A percentile compares a stretch with the other conserved stretches of the same genome.
Conservation (phyloP, 2,888 invertebrate species). For the Portevinia maculata region DNA sequence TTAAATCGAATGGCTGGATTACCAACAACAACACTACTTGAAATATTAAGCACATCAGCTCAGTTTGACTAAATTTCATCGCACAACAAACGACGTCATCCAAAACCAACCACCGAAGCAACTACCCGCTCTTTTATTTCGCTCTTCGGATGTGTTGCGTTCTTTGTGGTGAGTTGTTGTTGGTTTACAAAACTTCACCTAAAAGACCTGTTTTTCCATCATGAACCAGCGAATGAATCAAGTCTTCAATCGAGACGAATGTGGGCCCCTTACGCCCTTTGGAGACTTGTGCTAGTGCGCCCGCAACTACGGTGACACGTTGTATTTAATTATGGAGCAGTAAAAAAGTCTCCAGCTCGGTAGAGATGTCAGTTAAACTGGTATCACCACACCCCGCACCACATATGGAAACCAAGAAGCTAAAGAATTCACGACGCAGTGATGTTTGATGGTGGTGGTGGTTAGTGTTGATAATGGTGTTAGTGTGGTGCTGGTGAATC, state of each 20-base stretch:
- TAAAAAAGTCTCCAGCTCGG: conserved; percentile 24
- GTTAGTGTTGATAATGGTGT: conserved; percentile 20
- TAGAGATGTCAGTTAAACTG: conserved; percentile 36
- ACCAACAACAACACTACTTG: conserved; percentile 21
- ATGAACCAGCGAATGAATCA: conserved; percentile 42
- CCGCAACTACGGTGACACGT: conserved; percentile 40
- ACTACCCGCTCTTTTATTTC: conserved; percentile 24
- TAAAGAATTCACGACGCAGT: conserved; percentile 24
- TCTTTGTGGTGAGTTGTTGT: conserved; percentile 20
- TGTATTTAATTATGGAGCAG: conserved; percentile 4
- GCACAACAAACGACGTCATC: conserved; percentile 3
- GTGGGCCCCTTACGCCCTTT: conserved; percentile 47
- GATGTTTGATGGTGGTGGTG: conserved; percentile 13
- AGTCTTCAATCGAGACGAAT: conserved; percentile 33
- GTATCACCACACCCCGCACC: conserved; percentile 19
- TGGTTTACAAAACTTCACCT: conserved; percentile 57
- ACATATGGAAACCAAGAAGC: conserved; percentile 19
- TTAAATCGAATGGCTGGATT: too few species aligned
- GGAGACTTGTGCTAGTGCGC: conserved; percentile 41
- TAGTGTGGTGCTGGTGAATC: conserved; percentile 32
- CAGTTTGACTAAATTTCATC: conserved; percentile 14
- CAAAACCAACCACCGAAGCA: conserved; percentile 21
- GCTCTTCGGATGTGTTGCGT: conserved; percentile 25
- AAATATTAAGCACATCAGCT: conserved; percentile 1
- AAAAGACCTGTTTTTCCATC: conserved; percentile 57